Base-by-base conservation (phyloP, 1,140 invertebrate genomes). In the Ceratitis capitata region DNA sequence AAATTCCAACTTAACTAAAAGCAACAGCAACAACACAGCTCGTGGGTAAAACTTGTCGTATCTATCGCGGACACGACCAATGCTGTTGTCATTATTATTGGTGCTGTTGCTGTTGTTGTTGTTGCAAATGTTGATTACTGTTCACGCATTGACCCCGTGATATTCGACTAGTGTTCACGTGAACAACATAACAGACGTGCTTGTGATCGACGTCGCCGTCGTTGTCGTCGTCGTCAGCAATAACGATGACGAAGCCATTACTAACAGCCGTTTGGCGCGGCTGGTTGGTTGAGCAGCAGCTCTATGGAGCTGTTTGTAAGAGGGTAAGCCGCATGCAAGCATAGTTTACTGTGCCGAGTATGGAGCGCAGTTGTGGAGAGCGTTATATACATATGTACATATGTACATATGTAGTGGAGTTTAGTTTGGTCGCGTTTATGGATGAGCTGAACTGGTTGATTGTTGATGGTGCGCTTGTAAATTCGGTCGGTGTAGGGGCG, bases 71-170 rank as follows among this genome's bases (percentile, higher is more conserved):
- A 82, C n/a, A 42, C 19, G 16, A 19, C 51, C 51, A 3, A 56
- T n/a, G n/a, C n/a, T n/a, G n/a, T n/a, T n/a, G n/a, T n/a, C n/a
- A n/a, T n/a, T n/a, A n/a, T n/a, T n/a, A n/a, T n/a, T n/a, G n/a
- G n/a, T n/a, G n/a, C n/a, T n/a, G 56, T 61, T 61, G 32, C 19
- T 58, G 56, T 26, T 84, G 83, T 64, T 84, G 83, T 84, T 61
- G n/a, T 26, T 84, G 53, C 83, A 84, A 45, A 61, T 61, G 51
- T 39, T 84, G 51, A 56, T 83, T 53, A 58, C 51, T 85, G 85
- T 85, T 45, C 90, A 91, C 90, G 90, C 90, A 87, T 91, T 91
- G 90, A 91, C 90, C 90, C 91, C 90, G 91, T 91, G 90, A 86
- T 91, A 86, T 58, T 82, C 42, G 85, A 14, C 49, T 56, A 69